Evolutionary conservation across 2,113 vertebrate genomes (phyloP), one percentile per base, ranked within the genome.

Genomic region (Origma solitaria): DNA sequence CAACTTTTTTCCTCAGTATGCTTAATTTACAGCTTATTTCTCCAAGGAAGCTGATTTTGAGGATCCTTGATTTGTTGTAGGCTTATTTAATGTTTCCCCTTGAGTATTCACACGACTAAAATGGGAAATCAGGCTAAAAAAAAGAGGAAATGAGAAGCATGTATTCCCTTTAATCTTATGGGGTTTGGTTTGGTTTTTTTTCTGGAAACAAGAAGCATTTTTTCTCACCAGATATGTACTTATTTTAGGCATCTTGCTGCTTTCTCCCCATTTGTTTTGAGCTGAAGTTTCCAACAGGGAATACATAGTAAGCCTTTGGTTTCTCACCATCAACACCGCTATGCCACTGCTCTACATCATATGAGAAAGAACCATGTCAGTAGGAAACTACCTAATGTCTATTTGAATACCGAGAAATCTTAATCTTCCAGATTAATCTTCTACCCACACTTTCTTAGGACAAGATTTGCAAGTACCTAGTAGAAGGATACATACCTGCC

Each of bases 1-100:
- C 44, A 61, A 73, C 33, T 31, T 70, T 62, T 78, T 61, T 81
- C 76, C 37, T 86, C 37, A 35, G 17, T 38, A 57, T 58, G 38
- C n/a, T 70, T 83, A 76, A 80, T 53, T 56, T 90, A 64, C 30
- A 71, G 13, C 28, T 86, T 82, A 50, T 81, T 93, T 93, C 80
- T 84, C 54, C 35, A 77, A 86, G 64, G 37, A 76, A 92, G 37
- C 25, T 13, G 57, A 82, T 86, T 92, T 66, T 73, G 57, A 88
- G 28, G n/a, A 83, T 33, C 10, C 44, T 38, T 75, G 24, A 81
- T 37, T 83, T 86, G 30, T 51, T 88, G 27, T 11, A 88, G 45
- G 35, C 66, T 92, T 86, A 66, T 75, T 80, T 77, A 66, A 82
- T 31, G 14, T 80, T 37, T 80, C 3, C 8, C 58, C 47, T 81